These are phyloP conservation scores for Actinernus sp. DNA, from an alignment of 92 coral and sea anemone genomes.

Conservation along the genomic window DNA sequence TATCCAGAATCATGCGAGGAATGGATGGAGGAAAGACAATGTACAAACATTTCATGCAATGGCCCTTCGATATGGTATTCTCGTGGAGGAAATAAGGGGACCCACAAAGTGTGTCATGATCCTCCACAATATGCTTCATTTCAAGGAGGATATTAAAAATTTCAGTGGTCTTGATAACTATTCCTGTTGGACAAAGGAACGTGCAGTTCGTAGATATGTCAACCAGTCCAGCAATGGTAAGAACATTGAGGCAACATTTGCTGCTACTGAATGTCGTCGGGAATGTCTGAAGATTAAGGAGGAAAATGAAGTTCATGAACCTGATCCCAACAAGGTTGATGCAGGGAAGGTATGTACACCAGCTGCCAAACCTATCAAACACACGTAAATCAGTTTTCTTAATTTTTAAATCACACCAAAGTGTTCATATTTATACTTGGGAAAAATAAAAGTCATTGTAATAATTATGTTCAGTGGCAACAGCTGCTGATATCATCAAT, in stretches of 20 bases:
- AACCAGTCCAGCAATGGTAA: slow-evolving; percentile 41
- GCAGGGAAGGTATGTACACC: slow-evolving; percentile 11
- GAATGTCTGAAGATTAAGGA: slow-evolving; percentile 40
- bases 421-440: too few species aligned
- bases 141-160: slow-evolving; percentile 35
- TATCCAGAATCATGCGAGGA: slow-evolving; percentile 58
- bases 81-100: slow-evolving; percentile 49
- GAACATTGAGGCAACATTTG: slow-evolving; percentile 61
- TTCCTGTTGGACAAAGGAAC: slow-evolving; percentile 59
- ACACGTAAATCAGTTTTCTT: too few species aligned
- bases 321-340: slow-evolving; percentile 4
- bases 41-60: slow-evolving; percentile 49
- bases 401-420: too few species aligned
- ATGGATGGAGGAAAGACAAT: slow-evolving; percentile 50
- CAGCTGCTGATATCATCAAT: too few species aligned
- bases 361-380: too few species aligned
- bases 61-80: slow-evolving; percentile 52
- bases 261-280: slow-evolving; percentile 34
- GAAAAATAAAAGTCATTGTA: too few species aligned
- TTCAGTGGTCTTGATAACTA: slow-evolving; percentile 52
- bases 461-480: too few species aligned
- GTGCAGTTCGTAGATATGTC: slow-evolving; percentile 52
- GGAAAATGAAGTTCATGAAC: slow-evolving; percentile 4
- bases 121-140: slow-evolving; percentile 52
- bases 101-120: slow-evolving; percentile 26